Evolutionary conservation across 2,797 vertebrate species (phyloP).

Genomic region (Garrulus glandarius): DNA sequence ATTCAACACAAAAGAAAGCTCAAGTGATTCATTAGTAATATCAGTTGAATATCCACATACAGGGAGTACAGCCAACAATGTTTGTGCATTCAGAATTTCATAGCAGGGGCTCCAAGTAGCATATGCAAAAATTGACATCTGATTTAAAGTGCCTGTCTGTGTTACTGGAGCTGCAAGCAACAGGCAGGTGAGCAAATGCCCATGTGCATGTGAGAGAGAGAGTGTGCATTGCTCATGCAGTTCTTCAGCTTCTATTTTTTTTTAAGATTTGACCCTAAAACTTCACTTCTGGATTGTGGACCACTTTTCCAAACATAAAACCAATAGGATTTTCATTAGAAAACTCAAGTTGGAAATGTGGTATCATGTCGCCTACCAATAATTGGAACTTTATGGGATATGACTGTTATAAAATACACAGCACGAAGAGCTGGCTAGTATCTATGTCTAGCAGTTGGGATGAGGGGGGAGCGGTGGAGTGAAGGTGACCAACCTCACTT

Average conservation of each 20-base stretch:
- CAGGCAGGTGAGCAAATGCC: background rate
- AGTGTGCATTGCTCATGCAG: background rate
- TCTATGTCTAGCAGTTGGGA: background rate
- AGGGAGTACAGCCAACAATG: background rate
- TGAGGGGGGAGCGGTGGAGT: rapidly evolving
- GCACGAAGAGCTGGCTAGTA: background rate
- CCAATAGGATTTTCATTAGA: background rate
- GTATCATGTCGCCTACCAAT: background rate
- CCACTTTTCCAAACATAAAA: background rate
- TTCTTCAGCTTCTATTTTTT: background rate
- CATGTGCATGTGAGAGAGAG: rapidly evolving
- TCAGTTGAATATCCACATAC: background rate
- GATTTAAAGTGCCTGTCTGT: background rate
- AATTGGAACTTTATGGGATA: background rate
- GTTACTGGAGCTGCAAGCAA: background rate
- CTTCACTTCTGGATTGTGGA: background rate
- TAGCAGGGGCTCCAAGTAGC: background rate
- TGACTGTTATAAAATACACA: background rate
- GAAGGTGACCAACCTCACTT: background rate
- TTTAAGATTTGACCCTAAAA: background rate
- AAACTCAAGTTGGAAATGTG: background rate
- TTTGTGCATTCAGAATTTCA: background rate
- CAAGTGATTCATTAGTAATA: background rate
- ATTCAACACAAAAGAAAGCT: background rate
- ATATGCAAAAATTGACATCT: background rate